Base-by-base conservation (phyloP, 23 tunicate species). In the Trididemnum clinides region DNA sequence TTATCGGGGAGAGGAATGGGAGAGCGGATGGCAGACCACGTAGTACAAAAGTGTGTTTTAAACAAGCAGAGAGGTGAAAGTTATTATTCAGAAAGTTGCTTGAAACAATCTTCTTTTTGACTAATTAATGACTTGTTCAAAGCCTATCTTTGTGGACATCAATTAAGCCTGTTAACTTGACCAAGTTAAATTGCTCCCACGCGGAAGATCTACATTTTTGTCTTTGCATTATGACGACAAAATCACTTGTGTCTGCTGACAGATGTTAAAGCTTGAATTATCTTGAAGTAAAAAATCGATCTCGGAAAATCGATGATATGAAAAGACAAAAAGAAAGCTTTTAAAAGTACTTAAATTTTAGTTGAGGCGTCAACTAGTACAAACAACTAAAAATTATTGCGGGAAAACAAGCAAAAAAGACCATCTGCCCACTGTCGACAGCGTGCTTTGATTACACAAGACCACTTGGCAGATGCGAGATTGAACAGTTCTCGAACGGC, bases 221-320 rank as follows among this genome's bases (percentile, higher is more conserved):
- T 64, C 62, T 64, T 36, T 20, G 59, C 74, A 57, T 85, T 73
- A 85, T 85, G 82, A 85, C 78, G 72, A 33, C 38, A 58, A 54
- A 85, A 85, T 85, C 88, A 85, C 74, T 85, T 85, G 87, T 34
- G 54, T 39, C 1, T 62, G 30, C 59, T 25, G 57, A 74, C 88
- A 85, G 88, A 85, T 85, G 88, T 85, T 85, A 22, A n/a, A 34
- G 69, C 50, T 36, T 22, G 62, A 71, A 74, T 85, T 85, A 59
- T 85, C 88, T 57, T 30, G 31, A 64, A 31, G 51, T 33, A 28
- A 74, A 64, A 74, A 74, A 74, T 64, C 86, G 86, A 82, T 58
- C 27, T 23, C 27, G 35, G 76, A 82, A 20, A 33, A 64, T 25
- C 29, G 7, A 32, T 7, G 33, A 32, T 6, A 6, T 5, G n/a